Evolutionary conservation across 2,888 invertebrate species (phyloP).

Genomic region (Acronicta leporina): DNA sequence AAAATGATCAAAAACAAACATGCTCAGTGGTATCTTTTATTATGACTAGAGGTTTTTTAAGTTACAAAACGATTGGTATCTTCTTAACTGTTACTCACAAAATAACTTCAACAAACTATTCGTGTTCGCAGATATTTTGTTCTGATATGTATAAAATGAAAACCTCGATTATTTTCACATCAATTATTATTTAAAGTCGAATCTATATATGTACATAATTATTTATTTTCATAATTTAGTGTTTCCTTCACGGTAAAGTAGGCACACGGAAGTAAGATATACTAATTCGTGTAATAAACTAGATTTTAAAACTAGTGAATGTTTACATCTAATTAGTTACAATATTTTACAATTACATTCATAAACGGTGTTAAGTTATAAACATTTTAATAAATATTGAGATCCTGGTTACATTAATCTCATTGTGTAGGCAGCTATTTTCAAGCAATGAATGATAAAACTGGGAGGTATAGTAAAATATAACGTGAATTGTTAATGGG

Average conservation of each 20-base stretch:
- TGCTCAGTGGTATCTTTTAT: conserved; percentile 88
- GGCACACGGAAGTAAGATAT: conserved; percentile 80
- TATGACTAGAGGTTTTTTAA: conserved; percentile 92
- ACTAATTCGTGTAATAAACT: conserved; percentile 70
- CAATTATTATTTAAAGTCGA: conserved; percentile 61
- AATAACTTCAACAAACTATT: conserved; percentile 77
- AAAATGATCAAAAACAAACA: conserved; percentile 65
- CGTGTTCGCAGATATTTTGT: conserved; percentile 74
- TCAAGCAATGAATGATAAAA: conserved; percentile 40
- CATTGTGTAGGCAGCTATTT: conserved; percentile 70
- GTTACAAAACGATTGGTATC: conserved; percentile 89
- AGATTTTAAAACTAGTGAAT: conserved; percentile 64
- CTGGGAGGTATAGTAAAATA: conserved; percentile 19
- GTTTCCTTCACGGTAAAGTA: conserved; percentile 71
- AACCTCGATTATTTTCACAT: conserved; percentile 75
- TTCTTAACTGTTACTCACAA: conserved; percentile 74
- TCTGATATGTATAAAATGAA: conserved; percentile 88
- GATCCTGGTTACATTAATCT: conserved; percentile 87
- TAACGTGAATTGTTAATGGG: conserved; percentile 7
- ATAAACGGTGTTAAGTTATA: conserved; percentile 70
- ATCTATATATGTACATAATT: conserved; percentile 65
- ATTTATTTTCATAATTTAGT: conserved; percentile 65
- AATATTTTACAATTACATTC: conserved; percentile 73
- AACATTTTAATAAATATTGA: conserved; percentile 83
- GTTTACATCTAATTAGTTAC: conserved; percentile 69